Evolutionary conservation across 2,797 vertebrate genomes (phyloP), one percentile per base, ranked within the genome.

Genomic region (Carduelis carduelis): DNA sequence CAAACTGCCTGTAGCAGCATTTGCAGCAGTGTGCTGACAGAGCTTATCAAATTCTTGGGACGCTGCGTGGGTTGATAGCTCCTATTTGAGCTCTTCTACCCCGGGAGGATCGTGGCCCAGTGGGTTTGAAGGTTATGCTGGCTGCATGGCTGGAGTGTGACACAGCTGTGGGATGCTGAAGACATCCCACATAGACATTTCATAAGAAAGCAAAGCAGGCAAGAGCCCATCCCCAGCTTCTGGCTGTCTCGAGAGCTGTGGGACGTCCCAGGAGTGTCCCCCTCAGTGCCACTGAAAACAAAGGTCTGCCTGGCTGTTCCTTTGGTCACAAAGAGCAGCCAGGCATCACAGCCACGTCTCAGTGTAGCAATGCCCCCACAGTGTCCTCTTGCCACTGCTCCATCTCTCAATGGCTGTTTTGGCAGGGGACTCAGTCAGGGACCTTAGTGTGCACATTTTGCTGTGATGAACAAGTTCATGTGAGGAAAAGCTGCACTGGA

Each of bases 321-420:
- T 9, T 23, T 0, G 8, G 46, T 75, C 2, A 0, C 0, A 39
- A 39, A 39, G 37, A 39, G 37, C 37, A 39, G 37, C 37, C 13
- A 14, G 37, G 50, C 13, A 4, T 34, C 32, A 7, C 35, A 2
- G 5, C 77, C 27, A 2, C 0, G 0, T 41, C 82, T 32, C 56
- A 3, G 6, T 0, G 0, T 1, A 63, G 65, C 9, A 11, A 14
- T 70, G 32, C 23, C 28, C 20, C 34, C 22, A 0, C 6, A 9
- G 21, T 21, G 32, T 22, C 50, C 30, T 49, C 74, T 70, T 7
- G 4, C 35, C 61, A 5, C 26, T 1, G 5, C 13, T 16, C 37
- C 1, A 0, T 23, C 55, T 35, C 86, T 46, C 1, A 0, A 0
- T 13, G 26, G 35, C 30, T 2, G 0, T 47, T 71, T 6, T 28